Evolutionary conservation across 2,797 vertebrate genomes (phyloP), one percentile per base, ranked within the genome.

Genomic region (Echeneis naucrates): DNA sequence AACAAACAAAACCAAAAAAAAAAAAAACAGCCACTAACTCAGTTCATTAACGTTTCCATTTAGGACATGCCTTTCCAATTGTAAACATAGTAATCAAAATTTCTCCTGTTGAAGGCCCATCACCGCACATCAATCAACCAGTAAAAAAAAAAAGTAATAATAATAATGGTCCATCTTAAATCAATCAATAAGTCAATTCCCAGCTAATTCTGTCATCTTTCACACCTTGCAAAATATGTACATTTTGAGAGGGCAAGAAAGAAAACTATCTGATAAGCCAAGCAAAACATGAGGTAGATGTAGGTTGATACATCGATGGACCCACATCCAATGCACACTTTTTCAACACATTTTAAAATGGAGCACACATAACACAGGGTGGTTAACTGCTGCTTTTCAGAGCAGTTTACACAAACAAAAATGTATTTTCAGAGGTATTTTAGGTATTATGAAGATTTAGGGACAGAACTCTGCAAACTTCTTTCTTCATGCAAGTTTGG

Each of bases 401-500:
- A 71, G 13, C 44, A 58, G 47, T 26, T 51, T n/a, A n/a, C 24
- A 35, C 30, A 17, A 54, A 64, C 2, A 57, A 38, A 35, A 58
- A 68, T 21, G 26, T 53, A 0, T 66, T 50, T 54, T 66, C n/a
- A 59, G 75, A 87, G 56, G 68, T 74, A 79, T 80, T 77, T 77
- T 40, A 74, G 59, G 45, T 21, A 48, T 61, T 23, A 65, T 5
- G 54, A 37, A 56, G 27, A 61, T 30, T 56, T 61, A 44, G 2
- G 81, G 5, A 53, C 4, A 6, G 19, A 44, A 35, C 7, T 21
- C 21, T n/a, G n/a, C n/a, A n/a, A n/a, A n/a, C n/a, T n/a, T n/a
- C n/a, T 63, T 69, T 17, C 16, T 17, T 59, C 12, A 53, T 45
- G 21, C 16, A 27, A 21, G 40, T 8, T 16, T 16, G 3, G 50